phyloP scores from a whole-genome alignment of 2,888 invertebrate species.

The Pyrrhosoma nymphula region DNA sequence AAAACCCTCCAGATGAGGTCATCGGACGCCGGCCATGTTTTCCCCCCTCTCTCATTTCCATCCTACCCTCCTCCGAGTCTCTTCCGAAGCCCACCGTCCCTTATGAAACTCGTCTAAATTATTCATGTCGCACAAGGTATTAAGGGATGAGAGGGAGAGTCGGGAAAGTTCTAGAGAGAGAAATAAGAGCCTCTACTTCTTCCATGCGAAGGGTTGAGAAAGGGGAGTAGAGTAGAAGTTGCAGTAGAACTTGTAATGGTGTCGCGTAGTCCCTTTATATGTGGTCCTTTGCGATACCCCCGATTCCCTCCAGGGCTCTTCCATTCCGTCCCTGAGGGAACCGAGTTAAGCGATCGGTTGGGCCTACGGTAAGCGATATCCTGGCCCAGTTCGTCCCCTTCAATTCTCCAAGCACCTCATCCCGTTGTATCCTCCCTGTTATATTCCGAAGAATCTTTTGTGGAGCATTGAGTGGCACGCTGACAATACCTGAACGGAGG shows the following conservation, averaged over 20 bases:
- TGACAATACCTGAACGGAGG: no score
- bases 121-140: conserved; percentile 58
- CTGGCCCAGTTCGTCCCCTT: neutral
- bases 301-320: neutral
- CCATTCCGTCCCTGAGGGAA: neutral
- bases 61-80: neutral
- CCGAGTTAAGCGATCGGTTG: neutral
- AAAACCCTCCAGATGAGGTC: neutral
- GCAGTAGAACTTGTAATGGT: no score
- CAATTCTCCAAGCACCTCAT: neutral
- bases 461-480: no score
- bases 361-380: neutral
- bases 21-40: neutral
- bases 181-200: neutral
- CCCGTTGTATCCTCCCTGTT: neutral
- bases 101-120: conserved; percentile 57
- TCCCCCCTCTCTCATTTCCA: neutral
- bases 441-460: neutral
- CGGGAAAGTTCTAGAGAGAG: neutral
- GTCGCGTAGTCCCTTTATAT: neutral
- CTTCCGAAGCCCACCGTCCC: neutral
- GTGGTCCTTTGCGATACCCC: neutral
- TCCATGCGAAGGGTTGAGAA: neutral
- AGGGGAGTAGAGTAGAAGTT: no score
- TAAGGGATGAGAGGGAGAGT: neutral